These are phyloP conservation scores for Agriopis leucophaearia DNA, from an alignment of 2,888 invertebrate genomes.

Conservation along the genomic window DNA sequence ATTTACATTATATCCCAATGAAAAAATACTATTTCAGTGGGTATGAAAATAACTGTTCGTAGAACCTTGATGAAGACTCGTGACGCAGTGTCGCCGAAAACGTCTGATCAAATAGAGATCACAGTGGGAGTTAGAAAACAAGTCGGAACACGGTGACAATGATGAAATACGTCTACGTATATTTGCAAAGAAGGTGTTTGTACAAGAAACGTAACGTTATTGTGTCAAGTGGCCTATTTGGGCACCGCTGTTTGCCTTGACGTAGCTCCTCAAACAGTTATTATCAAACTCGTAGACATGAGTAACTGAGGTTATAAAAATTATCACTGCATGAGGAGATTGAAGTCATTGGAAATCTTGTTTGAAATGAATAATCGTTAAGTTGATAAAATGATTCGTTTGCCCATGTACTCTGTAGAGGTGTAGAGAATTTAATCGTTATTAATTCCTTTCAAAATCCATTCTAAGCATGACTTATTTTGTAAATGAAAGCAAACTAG, in stretches of 20 bases:
- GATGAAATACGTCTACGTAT: constrained; percentile 22
- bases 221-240: constrained; percentile 17
- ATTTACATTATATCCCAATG: too few relatives aligned
- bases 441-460: too few relatives aligned
- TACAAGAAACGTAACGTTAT: constrained; percentile 21
- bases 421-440: too few relatives aligned
- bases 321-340: constrained; percentile 7
- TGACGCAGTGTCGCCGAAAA: neutral
- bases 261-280: constrained; percentile 20
- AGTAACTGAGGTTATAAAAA: constrained; percentile 26
- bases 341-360: constrained; percentile 3
- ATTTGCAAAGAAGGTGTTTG: constrained; percentile 27
- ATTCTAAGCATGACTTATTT: too few relatives aligned
- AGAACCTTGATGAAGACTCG: neutral
- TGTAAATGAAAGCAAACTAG: too few relatives aligned
- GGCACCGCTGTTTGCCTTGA: constrained; percentile 24
- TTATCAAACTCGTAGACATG: constrained; percentile 2
- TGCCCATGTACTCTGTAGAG: neutral
- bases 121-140: constrained; percentile 11
- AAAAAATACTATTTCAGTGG: neutral
- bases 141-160: constrained; percentile 13
- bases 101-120: constrained; percentile 17
- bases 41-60: neutral
- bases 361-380: neutral
- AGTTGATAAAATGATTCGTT: neutral